Base-by-base conservation (phyloP, 1,140 invertebrate genomes). In the Zelostemma sp. region DNA sequence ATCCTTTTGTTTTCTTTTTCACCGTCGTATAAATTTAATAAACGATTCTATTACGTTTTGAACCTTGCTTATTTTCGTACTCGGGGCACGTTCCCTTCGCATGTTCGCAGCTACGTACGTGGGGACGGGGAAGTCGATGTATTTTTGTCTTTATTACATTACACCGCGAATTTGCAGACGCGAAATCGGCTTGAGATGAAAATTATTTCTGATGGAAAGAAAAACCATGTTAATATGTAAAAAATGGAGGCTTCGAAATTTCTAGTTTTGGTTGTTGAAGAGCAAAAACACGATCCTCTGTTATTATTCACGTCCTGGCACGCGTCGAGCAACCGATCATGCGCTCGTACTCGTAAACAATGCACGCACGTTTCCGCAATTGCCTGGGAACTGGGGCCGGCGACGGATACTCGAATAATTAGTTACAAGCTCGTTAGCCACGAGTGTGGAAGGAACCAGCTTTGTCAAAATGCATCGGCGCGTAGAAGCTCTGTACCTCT, bases 381-480 rank as follows among this genome's bases (percentile, higher is more conserved):
- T 25, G 55, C 41, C 5, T 58, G 48, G n/a, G 6, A 60, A 48
- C 62, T 35, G 41, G 43, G 35, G 59, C 45, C 16, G 40, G 43
- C 21, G 33, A 54, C 55, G 55, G 50, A 55, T 61, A 53, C 46
- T 48, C 47, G 58, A 67, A 67, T 61, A 67, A 67, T 67, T 67
- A 67, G 64, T 35, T 57, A 47, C 58, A 61, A 67, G 57, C 51
- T 57, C 51, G 46, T 61, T 67, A 61, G 46, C 19, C 16, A 17
- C 51, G 60, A 57, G 47, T 67, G 64, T 56, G 8, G 25, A 38
- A 54, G 58, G 49, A 58, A 65, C 38, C 35, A 51, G 51, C 48
- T 56, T 67, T 67, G 49, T 54, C 31, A 17, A 31, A 56, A 47
- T 41, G 35, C 57, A 67, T 51, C 40, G 50, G 47, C 38, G 56